Evolutionary conservation across 2,113 vertebrate species (phyloP), one percentile per base, ranked within the genome.

Genomic region (Halichoerus grypus): DNA sequence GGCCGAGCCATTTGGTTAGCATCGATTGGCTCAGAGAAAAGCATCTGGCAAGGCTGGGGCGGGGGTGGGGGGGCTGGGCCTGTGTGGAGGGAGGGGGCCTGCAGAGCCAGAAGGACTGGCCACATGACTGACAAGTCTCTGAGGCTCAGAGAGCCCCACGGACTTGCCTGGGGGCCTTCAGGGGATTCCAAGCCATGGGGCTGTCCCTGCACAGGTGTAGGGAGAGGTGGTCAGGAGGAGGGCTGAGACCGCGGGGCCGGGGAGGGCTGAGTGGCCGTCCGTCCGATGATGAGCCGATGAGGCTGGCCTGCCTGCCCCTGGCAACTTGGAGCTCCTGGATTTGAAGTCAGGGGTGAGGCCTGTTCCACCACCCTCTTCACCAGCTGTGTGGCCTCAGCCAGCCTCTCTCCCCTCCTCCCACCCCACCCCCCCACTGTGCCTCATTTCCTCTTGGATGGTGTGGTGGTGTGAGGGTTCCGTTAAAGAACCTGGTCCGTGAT

Each of bases 1-100:
- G 0, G 96, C 95, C 97, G 97, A 98, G 92, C 96, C 98, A 97
- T 95, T 98, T 39, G 9, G 94, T 97, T 36, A 82, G 97, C 92
- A 95, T 97, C 1, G 88, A 71, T 97, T 92, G 95, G 97, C 83
- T 96, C 57, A n/a, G 83, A 4, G 7, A 91, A 46, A 81, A 92
- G 92, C 55, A 80, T 90, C 93, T 94, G 86, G 93, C 69, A 24
- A 76, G 80, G 61, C 87, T 83, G 42, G 79, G 61, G 88, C 0
- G 11, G 79, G 74, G 59, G 51, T 15, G 18, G 19, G 15, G 42
- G 33, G 36, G 14, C 26, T 6, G 11, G 42, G 19, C 80, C 18
- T 9, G 31, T 36, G 39, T 28, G n/a, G 10, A 7, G n/a, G 15
- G 21, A 11, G 21, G 18, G 46, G 0, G 0, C 24, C n/a, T 85